Percentiles rank a stretch among this genome's conserved stretches.
phyloP scores from a whole-genome alignment of 2,113 vertebrate species.

The Columba livia region DNA sequence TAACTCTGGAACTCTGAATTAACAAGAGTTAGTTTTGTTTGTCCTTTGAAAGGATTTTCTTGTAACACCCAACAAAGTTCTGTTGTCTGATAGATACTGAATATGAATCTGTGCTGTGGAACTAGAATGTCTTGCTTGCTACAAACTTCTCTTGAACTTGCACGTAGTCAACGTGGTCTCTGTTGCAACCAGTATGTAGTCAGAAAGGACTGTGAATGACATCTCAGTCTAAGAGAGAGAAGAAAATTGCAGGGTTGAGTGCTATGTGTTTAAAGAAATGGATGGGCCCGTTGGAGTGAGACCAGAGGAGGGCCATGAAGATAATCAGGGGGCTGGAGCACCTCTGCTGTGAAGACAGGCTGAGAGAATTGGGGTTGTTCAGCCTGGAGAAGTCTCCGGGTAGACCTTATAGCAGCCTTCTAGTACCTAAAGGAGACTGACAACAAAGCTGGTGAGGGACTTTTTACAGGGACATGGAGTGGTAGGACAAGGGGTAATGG shows the following conservation, averaged over 20 bases:
- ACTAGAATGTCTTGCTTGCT: conserved; percentile 29
- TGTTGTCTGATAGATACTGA: conserved; percentile 50
- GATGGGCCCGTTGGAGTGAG: neutral
- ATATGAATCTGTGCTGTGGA: conserved; percentile 47
- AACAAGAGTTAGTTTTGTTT: conserved; percentile 64
- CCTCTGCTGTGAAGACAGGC: too few species aligned
- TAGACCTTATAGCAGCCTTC: too few species aligned
- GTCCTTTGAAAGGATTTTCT: conserved; percentile 61
- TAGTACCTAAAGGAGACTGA: too few species aligned
- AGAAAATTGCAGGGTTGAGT: neutral
- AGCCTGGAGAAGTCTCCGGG: too few species aligned
- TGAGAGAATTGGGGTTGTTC: too few species aligned
- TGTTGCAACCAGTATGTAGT: neutral
- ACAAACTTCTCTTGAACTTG: conserved; percentile 30
- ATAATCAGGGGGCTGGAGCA: too few species aligned
- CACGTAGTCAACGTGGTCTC: conserved; percentile 24
- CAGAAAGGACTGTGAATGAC: neutral
- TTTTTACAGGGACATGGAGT: too few species aligned
- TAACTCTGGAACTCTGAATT: conserved; percentile 49
- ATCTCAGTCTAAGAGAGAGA: neutral
- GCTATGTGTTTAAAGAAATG: neutral
- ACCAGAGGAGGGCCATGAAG: too few species aligned
- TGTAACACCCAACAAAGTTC: conserved; percentile 48
- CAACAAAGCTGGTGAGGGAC: too few species aligned
- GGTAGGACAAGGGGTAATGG: too few species aligned